Percentiles rank a stretch among this genome's conserved stretches.
Evolutionary conservation across 2,888 invertebrate species (phyloP).

Genomic region (Drosophila birchii): DNA sequence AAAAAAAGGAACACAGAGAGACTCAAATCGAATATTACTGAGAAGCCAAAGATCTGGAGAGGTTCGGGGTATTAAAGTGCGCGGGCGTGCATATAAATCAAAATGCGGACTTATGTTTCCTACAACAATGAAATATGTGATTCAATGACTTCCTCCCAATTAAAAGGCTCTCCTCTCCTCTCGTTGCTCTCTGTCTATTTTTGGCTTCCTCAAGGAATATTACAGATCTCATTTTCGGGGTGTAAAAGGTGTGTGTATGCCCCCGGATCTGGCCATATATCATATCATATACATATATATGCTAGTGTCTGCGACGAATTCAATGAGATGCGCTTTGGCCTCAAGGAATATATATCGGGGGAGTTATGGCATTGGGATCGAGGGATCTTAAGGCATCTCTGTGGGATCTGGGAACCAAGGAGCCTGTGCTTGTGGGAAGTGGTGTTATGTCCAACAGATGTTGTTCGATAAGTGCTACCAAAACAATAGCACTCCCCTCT

Average conservation of each 20-base stretch:
- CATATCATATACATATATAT: constrained; percentile 7
- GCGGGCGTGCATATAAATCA: constrained; percentile 84
- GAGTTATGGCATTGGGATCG: background rate
- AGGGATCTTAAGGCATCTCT: background rate
- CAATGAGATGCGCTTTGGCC: constrained; percentile 38
- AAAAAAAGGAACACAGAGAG: no score
- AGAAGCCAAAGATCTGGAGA: background rate
- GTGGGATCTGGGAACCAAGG: constrained; percentile 8
- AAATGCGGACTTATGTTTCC: constrained; percentile 80
- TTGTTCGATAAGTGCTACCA: constrained; percentile 32
- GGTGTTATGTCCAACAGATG: constrained; percentile 47
- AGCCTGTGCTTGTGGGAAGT: constrained; percentile 16
- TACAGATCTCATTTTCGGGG: constrained; percentile 28
- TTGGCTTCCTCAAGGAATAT: constrained; percentile 19
- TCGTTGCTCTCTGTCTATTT: constrained; percentile 11
- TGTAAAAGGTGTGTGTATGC: constrained; percentile 23
- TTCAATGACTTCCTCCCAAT: constrained; percentile 49
- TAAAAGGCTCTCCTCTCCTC: constrained; percentile 13
- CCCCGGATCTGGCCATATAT: constrained; percentile 35
- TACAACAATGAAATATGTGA: constrained; percentile 55
- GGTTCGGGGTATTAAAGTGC: constrained; percentile 55
- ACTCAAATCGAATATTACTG: constrained; percentile 14
- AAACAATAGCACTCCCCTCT: background rate
- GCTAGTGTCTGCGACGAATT: constrained; percentile 35
- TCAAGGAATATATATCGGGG: constrained; percentile 11